Conservation (phyloP, 2,888 invertebrate genomes). For the Notodonta ziczac region DNA sequence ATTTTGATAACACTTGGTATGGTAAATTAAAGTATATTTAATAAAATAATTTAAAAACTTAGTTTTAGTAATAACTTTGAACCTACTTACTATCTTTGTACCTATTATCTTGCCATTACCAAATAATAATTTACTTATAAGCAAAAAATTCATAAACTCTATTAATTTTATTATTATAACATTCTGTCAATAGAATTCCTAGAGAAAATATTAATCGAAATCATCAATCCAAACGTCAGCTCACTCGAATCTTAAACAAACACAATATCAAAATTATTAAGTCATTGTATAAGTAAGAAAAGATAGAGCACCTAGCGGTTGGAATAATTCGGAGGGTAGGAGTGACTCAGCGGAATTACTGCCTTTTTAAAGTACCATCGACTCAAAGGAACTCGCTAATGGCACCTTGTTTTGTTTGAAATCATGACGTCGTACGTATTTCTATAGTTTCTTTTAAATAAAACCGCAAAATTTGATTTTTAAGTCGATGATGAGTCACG, state of each 20-base stretch:
- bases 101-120: too few species aligned
- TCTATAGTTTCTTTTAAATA: constrained; percentile 12
- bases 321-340: constrained; percentile 66
- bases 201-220: constrained; percentile 6
- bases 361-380: constrained; percentile 73
- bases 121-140: too few species aligned
- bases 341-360: constrained; percentile 76
- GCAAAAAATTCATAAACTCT: too few species aligned
- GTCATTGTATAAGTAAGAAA: constrained; percentile 42
- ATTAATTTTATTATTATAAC: too few species aligned
- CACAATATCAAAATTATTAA: constrained; percentile 50
- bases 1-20: too few species aligned
- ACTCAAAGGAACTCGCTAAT: constrained; percentile 75
- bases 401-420: constrained; percentile 72
- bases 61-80: too few species aligned
- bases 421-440: constrained; percentile 57
- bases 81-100: too few species aligned
- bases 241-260: constrained; percentile 26
- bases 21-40: too few species aligned
- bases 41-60: too few species aligned
- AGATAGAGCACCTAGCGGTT: constrained; percentile 58
- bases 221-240: constrained; percentile 1
- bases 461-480: constrained; percentile 27
- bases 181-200: not conserved
- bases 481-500: constrained; percentile 16